Percentiles rank a stretch among this genome's conserved stretches.
Conservation (phyloP, 2,113 vertebrate species). For the Stictonetta naevosa region DNA sequence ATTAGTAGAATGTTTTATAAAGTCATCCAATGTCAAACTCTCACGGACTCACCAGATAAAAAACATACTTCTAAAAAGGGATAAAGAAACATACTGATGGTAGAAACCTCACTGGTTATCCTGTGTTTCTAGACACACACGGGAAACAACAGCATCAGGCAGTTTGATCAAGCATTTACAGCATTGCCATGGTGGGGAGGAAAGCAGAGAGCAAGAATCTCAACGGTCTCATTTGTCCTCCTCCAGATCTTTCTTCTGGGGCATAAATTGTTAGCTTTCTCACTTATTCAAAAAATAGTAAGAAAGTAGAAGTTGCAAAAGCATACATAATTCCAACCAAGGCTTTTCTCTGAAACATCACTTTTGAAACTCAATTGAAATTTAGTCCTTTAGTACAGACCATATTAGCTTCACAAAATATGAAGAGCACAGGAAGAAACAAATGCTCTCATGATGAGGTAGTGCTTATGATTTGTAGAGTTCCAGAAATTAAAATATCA, state of each 20-base stretch:
- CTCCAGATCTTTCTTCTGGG: neutral
- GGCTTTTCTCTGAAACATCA: neutral
- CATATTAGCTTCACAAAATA: neutral
- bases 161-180: neutral
- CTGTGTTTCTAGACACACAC: neutral
- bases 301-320: neutral
- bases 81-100: slow-evolving; percentile 1
- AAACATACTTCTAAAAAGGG: slow-evolving; percentile 37
- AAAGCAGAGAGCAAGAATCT: neutral
- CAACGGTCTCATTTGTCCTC: neutral
- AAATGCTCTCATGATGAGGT: neutral
- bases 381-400: neutral
- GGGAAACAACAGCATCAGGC: neutral
- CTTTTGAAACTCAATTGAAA: neutral
- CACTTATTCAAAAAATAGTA: neutral
- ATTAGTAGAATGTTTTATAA: slow-evolving; percentile 84
- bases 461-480: neutral
- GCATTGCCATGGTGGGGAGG: neutral
- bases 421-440: neutral
- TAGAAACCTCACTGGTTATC: slow-evolving; percentile 19
- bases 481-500: neutral
- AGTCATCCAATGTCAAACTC: slow-evolving; percentile 84
- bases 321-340: neutral
- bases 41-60: slow-evolving; percentile 64
- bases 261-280: neutral